These are phyloP conservation scores for Drosophila takahashii DNA, from an alignment of 1,140 invertebrate genomes.

Conservation along the genomic window DNA sequence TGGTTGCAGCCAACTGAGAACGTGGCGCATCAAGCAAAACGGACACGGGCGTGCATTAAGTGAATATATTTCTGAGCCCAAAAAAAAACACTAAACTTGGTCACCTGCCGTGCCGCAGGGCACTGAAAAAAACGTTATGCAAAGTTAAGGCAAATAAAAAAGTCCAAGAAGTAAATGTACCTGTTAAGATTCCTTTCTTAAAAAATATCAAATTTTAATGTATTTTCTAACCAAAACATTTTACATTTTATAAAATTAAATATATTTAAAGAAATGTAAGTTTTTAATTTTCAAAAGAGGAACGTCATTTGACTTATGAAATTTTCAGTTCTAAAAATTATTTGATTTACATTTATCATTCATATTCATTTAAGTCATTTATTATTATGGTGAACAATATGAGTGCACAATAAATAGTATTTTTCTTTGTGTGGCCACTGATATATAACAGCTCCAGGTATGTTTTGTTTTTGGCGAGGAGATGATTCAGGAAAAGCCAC, in stretches of 20 bases:
- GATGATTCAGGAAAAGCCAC: conserved; percentile 24
- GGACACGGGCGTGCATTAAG: conserved; percentile 77
- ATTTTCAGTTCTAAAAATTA: no score
- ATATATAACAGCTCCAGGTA: background rate
- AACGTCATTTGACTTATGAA: no score
- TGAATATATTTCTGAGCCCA: conserved; percentile 66
- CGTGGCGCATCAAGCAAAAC: conserved; percentile 80
- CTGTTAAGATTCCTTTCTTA: no score
- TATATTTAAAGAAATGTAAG: no score
- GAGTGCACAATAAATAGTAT: background rate
- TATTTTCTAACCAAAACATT: no score
- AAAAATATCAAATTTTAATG: no score
- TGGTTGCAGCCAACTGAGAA: conserved; percentile 51
- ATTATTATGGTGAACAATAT: no score
- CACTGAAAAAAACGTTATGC: conserved; percentile 6
- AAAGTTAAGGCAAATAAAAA: background rate
- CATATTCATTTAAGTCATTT: no score
- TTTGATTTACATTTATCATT: no score
- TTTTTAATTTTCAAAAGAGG: no score
- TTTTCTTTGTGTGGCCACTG: background rate
- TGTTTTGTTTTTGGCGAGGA: conserved; percentile 5
- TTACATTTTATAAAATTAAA: no score
- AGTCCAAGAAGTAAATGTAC: no score
- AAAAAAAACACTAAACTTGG: conserved; percentile 41
- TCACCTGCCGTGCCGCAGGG: conserved; percentile 55